Evolutionary conservation across 2,888 invertebrate genomes (phyloP).

Genomic region (Girardia tigrina): DNA sequence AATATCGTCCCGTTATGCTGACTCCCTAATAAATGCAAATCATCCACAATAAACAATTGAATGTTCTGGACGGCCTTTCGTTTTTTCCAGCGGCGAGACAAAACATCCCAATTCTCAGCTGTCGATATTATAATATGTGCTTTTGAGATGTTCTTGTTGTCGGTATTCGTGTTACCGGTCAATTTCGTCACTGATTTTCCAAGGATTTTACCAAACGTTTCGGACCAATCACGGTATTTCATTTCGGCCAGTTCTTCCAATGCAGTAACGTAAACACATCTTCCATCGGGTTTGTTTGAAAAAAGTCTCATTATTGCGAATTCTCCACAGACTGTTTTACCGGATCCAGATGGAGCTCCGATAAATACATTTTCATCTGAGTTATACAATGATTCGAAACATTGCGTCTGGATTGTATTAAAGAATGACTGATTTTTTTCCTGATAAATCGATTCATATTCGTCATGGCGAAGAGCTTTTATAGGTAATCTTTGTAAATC

Average conservation of each 20-base stretch:
- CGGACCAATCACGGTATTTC: slow-evolving; percentile 72
- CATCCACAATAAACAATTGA: slow-evolving; percentile 86
- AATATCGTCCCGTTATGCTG: no score
- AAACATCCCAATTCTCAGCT: slow-evolving; percentile 94
- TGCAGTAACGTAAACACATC: slow-evolving; percentile 84
- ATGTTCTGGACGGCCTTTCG: slow-evolving; percentile 93
- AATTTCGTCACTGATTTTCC: slow-evolving; percentile 66
- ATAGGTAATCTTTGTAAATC: slow-evolving; percentile 85
- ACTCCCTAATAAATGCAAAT: slow-evolving; percentile 62
- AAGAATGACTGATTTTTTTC: slow-evolving; percentile 79
- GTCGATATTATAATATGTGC: slow-evolving; percentile 68
- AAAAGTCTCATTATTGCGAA: slow-evolving; percentile 79
- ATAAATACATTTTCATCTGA: slow-evolving; percentile 94
- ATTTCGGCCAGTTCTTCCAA: slow-evolving; percentile 71
- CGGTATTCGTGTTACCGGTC: slow-evolving; percentile 91
- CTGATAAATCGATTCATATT: slow-evolving; percentile 63
- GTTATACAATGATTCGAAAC: slow-evolving; percentile 93
- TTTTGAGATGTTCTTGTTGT: slow-evolving; percentile 66
- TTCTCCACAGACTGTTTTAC: slow-evolving; percentile 82
- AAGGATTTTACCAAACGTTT: slow-evolving; percentile 67
- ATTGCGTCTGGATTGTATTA: slow-evolving; percentile 92
- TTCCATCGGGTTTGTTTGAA: slow-evolving; percentile 54
- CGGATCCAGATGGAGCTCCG: slow-evolving; percentile 53
- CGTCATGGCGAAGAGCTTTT: slow-evolving; percentile 67
- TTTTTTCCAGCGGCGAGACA: slow-evolving; percentile 94